Base-by-base conservation (phyloP, 1,140 invertebrate species). In the Colletes latitarsis region DNA sequence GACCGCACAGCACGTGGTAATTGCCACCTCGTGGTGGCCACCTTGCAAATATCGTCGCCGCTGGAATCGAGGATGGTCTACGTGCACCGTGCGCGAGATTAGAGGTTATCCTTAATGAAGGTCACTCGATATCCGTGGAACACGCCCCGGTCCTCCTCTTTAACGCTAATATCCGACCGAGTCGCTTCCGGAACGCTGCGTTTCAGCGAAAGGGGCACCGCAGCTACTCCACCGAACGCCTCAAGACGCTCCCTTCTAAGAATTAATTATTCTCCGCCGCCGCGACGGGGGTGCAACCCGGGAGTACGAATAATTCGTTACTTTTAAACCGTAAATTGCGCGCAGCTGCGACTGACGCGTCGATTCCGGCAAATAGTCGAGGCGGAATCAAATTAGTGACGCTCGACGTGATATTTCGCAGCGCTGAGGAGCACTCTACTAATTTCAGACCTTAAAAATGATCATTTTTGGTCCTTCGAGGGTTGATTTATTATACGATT, bases 1-100 rank as follows among this genome's bases (percentile, higher is more conserved):
- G 78, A 67, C 55, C 71, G 72, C 30, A 55, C 53, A 67, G 43
- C 78, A 55, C 78, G 63, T 75, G 78, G 71, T 74, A 74, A 74
- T 68, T 80, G 72, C 72, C 72, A 80, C 77, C 77, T 80, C 63
- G 77, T 66, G 64, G 77, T 74, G 69, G 77, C 69, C 41, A 64
- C 77, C 77, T 79, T 66, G 77, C 60, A 52, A 79, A 73, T 73
- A 64, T 79, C 77, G 49, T 79, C 60, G 69, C 21, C 53, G 10
- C 15, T 14, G 52, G 49, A 79, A 73, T 64, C 15, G 60, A 41
- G 49, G 49, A 39, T 14, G 17, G 55, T 60, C 60, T 55, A 49
- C 30, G 57, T 62, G 8, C 57, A 17, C 43, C 6, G 19, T 39
- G 55, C 57, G 57, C 76, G 19, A 43, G 68, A 77, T 77, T 77